These are phyloP conservation scores for Drosophila malerkotliana DNA, from an alignment of 1,140 invertebrate genomes.

Conservation along the genomic window DNA sequence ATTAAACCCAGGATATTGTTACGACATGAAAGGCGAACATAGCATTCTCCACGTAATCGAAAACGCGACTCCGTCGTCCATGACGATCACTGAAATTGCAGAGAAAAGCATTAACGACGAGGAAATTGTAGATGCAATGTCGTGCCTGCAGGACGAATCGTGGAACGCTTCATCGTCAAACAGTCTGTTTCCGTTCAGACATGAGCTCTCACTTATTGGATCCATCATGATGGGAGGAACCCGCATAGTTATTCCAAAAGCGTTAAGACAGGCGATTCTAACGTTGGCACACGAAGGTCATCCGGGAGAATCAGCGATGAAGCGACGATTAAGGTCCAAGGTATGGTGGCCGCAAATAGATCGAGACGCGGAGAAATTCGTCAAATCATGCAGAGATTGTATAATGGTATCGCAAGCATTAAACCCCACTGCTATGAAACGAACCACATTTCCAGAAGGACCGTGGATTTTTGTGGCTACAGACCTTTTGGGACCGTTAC, in stretches of 20 bases:
- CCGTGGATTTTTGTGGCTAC: conserved; percentile 28
- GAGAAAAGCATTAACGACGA: conserved; percentile 6
- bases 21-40: too few species aligned
- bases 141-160: conserved; percentile 6
- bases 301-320: conserved; percentile 85
- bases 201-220: conserved; percentile 20
- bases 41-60: too few species aligned
- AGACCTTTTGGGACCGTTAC: conserved; percentile 21
- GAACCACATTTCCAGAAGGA: conserved; percentile 14
- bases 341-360: conserved; percentile 86
- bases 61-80: conserved; percentile 1
- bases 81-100: conserved; percentile 26
- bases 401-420: conserved; percentile 20
- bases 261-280: conserved; percentile 57
- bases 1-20: too few species aligned
- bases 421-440: conserved; percentile 20
- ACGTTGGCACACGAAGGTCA: conserved; percentile 84
- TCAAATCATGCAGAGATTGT: conserved; percentile 84
- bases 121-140: conserved; percentile 29
- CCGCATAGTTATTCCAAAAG: conserved; percentile 65
- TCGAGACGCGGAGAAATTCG: conserved; percentile 82
- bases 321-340: conserved; percentile 84
- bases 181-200: conserved; percentile 30
- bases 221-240: conserved; percentile 18
- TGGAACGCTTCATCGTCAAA: conserved; percentile 14